Evolutionary conservation across 2,888 invertebrate species (phyloP), one percentile per base, ranked within the genome.

Genomic region (Phortica magna): DNA sequence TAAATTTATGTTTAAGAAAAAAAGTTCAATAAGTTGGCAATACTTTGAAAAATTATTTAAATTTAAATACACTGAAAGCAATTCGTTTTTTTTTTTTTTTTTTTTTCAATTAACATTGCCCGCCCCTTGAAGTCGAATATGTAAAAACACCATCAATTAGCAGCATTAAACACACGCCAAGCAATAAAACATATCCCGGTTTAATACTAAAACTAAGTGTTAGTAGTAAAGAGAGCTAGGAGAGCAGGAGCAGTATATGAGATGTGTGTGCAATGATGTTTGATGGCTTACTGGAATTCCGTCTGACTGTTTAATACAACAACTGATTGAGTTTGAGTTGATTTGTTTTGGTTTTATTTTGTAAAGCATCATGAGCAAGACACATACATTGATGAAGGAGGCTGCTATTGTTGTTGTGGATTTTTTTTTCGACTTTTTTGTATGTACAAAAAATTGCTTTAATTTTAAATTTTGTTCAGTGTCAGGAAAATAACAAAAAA

Each of bases 11-110:
- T 31, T 71, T 71, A 39, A 53, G 83, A 79, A 53, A 73, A 78
- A 82, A 85, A 81, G 83, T 82, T 81, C 80, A 83, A 82, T 70
- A 73, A 83, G 83, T 87, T 82, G 80, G 84, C 88, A 88, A 88
- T 88, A 87, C 88, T 88, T 88, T 87, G 88, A 88, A 81, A 41
- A 39, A 31, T 31, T 3, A 12, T 59, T 59, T 12, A 2, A 14
- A 9, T 12, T 48, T 48, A 6, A 48, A 48, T 6, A 48, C 9
- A 14, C 7, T 48, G 2, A 12, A 48, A 48, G 14, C 14, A 48
- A 48, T 48, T 9, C 14, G 1, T 12, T 48, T 48, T 31, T 31
- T 31, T 2, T 31, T 31, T 31, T 4, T 4, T 31, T 31, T 0
- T 31, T 31, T 2, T 31, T 31, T 4, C 31, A 31, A 31, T 31